Evolutionary conservation across 2,113 vertebrate species (phyloP), one percentile per base, ranked within the genome.

Genomic region (Noctilio leporinus): DNA sequence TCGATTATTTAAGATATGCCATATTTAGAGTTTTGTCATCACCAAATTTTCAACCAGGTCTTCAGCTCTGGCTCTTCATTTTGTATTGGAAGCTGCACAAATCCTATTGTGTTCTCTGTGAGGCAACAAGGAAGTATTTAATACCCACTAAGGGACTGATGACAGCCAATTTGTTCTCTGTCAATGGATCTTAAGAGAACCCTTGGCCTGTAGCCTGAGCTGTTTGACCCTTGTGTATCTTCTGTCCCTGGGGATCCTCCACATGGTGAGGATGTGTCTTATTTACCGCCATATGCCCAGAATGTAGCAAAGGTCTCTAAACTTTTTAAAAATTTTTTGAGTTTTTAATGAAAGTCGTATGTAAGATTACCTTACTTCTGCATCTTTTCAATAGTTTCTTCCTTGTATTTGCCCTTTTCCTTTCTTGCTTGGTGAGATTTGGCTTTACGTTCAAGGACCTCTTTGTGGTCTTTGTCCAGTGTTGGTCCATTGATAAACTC

Each of bases 21-120:
- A 85, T 72, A 57, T 75, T 76, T 72, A 47, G 75, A 43, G 12
- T 81, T 86, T 83, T 85, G 65, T 87, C 62, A 75, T 93, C 40
- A 82, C 26, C 65, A 77, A 40, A 89, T 49, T 84, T 75, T 95
- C 75, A 84, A 6, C 43, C 47, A 65, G 47, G 77, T 19, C 10
- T 49, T 94, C 70, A 81, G 38, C 87, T 93, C 38, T 91, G 76
- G 19, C 38, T 97, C 65, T n/a, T 72, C 51, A 73, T 81, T 91
- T 94, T 80, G 49, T 55, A 24, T 40, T 86, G 47, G 85, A 62
- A 89, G 75, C 51, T 80, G 7, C 16, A 45, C n/a, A 78, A 76
- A 59, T 28, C 12, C 53, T 57, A 4, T 10, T 81, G 72, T 49
- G 28, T 57, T 9, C 10, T 28, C 14, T 62, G 28, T 88, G 47